Evolutionary conservation across 2,888 invertebrate genomes (phyloP).

Genomic region (Drosophila planitibia): DNA sequence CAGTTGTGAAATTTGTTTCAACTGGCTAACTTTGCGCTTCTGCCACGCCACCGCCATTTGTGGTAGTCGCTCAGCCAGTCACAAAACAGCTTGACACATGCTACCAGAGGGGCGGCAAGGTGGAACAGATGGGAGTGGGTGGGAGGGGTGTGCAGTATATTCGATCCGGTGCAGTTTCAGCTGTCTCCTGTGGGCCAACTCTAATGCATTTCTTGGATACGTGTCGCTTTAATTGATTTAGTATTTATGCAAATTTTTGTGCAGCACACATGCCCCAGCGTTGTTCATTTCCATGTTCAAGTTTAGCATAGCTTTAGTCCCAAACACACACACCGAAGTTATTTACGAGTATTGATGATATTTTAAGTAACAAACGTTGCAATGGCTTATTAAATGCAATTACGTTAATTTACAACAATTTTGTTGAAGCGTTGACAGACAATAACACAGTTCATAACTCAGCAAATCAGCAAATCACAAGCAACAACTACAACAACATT

Average conservation of each 20-base stretch:
- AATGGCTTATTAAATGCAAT: slow-evolving; percentile 72
- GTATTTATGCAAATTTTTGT: slow-evolving; percentile 73
- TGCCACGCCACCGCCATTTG: slow-evolving; percentile 44
- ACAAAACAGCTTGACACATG: slow-evolving; percentile 58
- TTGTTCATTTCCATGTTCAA: slow-evolving; percentile 37
- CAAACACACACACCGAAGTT: slow-evolving; percentile 5
- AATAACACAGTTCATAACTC: slow-evolving; percentile 53
- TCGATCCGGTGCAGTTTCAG: slow-evolving; percentile 21
- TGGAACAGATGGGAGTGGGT: too few relatives aligned
- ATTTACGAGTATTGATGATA: slow-evolving; percentile 46
- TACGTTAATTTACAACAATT: slow-evolving; percentile 76
- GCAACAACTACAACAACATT: slow-evolving; percentile 6
- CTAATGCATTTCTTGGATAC: slow-evolving; percentile 79
- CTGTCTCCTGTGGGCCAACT: slow-evolving; percentile 28
- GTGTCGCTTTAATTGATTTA: slow-evolving; percentile 77
- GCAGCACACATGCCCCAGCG: slow-evolving; percentile 32
- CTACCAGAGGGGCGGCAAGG: neutral
- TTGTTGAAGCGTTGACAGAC: slow-evolving; percentile 62
- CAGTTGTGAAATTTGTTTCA: slow-evolving; percentile 74
- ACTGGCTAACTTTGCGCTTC: slow-evolving; percentile 59
- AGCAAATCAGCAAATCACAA: slow-evolving; percentile 18
- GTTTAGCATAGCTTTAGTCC: slow-evolving; percentile 23
- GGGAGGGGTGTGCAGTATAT: slow-evolving; percentile 3
- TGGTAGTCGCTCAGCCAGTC: slow-evolving; percentile 57
- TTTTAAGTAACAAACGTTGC: slow-evolving; percentile 52